These are phyloP conservation scores for Litocranius walleri DNA, from an alignment of 2,113 vertebrate species.

Conservation along the genomic window DNA sequence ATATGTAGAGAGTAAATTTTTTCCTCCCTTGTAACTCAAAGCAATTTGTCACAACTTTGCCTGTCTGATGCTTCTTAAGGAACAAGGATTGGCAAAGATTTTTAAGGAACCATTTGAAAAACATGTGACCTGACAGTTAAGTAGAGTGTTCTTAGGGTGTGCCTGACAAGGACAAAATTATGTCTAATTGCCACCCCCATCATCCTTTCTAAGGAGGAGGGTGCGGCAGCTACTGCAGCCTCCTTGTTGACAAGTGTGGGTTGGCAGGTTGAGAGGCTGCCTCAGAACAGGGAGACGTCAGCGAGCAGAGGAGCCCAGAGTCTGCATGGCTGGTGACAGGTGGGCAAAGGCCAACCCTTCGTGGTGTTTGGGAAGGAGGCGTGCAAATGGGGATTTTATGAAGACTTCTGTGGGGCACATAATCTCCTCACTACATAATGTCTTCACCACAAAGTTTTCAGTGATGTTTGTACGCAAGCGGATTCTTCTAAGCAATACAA, in stretches of 20 bases:
- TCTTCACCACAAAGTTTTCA: background rate
- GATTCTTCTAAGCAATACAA: background rate
- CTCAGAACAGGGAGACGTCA: rapidly evolving
- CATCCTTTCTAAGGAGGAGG: background rate
- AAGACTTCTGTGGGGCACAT: background rate
- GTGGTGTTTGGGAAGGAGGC: background rate
- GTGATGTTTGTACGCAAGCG: background rate
- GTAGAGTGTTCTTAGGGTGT: background rate
- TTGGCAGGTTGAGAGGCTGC: background rate
- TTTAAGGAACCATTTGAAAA: background rate
- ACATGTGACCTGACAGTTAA: background rate
- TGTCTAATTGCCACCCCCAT: background rate
- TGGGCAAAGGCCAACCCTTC: rapidly evolving
- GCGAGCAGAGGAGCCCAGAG: rapidly evolving
- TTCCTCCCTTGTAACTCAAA: background rate
- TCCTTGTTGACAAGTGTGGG: background rate
- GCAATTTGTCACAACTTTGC: background rate
- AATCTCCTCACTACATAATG: background rate
- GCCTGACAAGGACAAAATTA: background rate
- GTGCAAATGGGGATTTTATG: rapidly evolving
- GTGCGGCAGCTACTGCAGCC: rapidly evolving
- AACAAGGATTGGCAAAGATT: background rate
- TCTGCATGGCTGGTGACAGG: background rate
- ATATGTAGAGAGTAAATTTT: background rate
- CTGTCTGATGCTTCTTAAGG: background rate